Evolutionary conservation across 2,888 invertebrate genomes (phyloP).

Genomic region (Perizoma flavofasciatum): DNA sequence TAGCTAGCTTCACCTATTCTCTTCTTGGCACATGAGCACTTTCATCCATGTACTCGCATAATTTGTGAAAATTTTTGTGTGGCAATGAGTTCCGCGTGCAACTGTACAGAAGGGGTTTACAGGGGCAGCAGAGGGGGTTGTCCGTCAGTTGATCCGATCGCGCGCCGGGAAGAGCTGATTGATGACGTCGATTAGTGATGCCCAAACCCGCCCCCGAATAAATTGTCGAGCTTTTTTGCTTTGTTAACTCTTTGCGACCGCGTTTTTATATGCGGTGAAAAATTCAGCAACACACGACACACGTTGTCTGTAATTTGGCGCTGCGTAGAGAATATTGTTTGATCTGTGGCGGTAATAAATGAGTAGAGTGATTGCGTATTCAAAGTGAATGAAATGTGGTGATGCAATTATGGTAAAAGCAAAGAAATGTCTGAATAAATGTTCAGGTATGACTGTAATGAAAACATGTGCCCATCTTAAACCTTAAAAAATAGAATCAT

Average conservation of each 20-base stretch:
- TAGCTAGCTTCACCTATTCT: no score
- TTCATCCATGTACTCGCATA: no score
- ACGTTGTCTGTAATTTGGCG: slow-evolving; percentile 35
- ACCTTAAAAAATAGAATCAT: slow-evolving; percentile 13
- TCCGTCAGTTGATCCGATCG: slow-evolving; percentile 80
- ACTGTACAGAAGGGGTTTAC: slow-evolving; percentile 41
- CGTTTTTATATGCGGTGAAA: slow-evolving; percentile 55
- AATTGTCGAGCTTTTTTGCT: slow-evolving; percentile 80
- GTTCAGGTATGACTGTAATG: background rate
- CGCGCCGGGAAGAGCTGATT: slow-evolving; percentile 70
- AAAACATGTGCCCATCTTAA: slow-evolving; percentile 12
- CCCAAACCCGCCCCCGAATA: slow-evolving; percentile 77
- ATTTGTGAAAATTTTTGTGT: no score
- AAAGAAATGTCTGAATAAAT: background rate
- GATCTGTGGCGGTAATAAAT: slow-evolving; percentile 20
- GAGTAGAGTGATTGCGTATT: slow-evolving; percentile 13
- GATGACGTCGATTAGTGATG: slow-evolving; percentile 83
- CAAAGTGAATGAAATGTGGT: background rate
- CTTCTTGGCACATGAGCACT: no score
- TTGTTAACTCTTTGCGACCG: slow-evolving; percentile 61
- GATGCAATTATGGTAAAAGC: background rate
- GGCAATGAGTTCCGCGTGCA: slow-evolving; percentile 20
- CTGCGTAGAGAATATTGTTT: slow-evolving; percentile 15
- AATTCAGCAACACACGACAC: slow-evolving; percentile 35
- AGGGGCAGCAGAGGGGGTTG: slow-evolving; percentile 45